These are phyloP conservation scores for Acanthiza pusilla DNA, from an alignment of 2,797 vertebrate genomes.

Conservation along the genomic window DNA sequence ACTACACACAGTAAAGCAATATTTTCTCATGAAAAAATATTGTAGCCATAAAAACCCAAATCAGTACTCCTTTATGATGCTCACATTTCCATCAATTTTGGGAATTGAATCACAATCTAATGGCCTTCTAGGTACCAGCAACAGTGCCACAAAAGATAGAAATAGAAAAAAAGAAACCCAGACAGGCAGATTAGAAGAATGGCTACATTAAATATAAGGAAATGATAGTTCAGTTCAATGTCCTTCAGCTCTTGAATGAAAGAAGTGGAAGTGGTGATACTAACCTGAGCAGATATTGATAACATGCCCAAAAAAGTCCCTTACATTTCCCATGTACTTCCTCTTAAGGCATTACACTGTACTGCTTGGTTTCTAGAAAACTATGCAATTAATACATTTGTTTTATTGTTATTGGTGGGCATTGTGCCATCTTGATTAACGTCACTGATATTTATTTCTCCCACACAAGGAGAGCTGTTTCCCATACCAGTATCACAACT, in stretches of 20 bases:
- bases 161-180: neutral
- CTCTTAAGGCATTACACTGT: neutral
- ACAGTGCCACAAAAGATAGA: neutral
- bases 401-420: neutral
- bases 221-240: neutral
- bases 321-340: neutral
- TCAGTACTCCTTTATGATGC: neutral
- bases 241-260: neutral
- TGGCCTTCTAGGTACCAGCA: neutral
- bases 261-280: neutral
- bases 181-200: neutral
- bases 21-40: neutral
- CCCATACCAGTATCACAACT: neutral
- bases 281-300: neutral
- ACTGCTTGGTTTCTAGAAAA: neutral
- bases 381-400: neutral
- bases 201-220: neutral
- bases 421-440: neutral
- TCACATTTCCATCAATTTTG: neutral
- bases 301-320: neutral
- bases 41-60: neutral
- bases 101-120: neutral
- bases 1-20: neutral
- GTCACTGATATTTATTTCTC: neutral
- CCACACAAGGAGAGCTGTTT: neutral